A percentile compares a stretch with the other conserved stretches of the same genome.
phyloP scores from a whole-genome alignment of 1,140 invertebrate genomes.

The Bombus difficillimus region DNA sequence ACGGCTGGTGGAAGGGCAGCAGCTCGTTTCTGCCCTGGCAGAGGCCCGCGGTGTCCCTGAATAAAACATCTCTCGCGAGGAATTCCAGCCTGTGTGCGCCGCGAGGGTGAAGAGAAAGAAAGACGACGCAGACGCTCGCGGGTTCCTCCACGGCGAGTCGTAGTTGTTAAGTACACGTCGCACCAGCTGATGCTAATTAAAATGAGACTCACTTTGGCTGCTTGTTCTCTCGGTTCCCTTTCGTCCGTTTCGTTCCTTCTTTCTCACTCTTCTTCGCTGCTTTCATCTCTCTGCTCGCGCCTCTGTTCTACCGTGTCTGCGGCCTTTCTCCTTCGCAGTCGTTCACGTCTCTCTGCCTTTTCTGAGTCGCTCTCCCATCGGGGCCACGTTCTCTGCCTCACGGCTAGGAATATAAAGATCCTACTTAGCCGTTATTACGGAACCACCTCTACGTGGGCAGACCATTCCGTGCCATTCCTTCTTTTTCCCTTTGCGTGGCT shows the following conservation, averaged over 20 bases:
- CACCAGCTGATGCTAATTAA: constrained; percentile 82
- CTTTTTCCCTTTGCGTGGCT: constrained; percentile 40
- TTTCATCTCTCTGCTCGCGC: neutral
- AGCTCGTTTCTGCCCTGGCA: constrained; percentile 72
- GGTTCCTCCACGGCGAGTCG: constrained; percentile 49
- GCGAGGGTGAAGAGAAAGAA: constrained; percentile 50
- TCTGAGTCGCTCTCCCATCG: constrained; percentile 46
- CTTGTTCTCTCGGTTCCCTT: constrained; percentile 59
- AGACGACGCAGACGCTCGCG: constrained; percentile 47
- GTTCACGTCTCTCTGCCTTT: constrained; percentile 16
- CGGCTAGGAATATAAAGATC: constrained; percentile 82
- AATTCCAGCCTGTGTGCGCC: constrained; percentile 72
- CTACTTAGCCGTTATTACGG: constrained; percentile 82
- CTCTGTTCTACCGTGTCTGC: neutral
- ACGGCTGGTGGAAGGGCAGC: constrained; percentile 69
- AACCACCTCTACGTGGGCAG: constrained; percentile 77
- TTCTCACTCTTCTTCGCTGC: neutral
- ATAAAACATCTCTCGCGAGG: constrained; percentile 81
- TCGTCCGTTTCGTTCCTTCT: constrained; percentile 31
- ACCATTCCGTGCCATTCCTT: constrained; percentile 76
- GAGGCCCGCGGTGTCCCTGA: constrained; percentile 79
- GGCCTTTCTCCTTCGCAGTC: too few species aligned
- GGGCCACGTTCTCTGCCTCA: constrained; percentile 69
- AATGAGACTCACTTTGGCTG: constrained; percentile 78
- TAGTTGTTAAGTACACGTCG: constrained; percentile 82